These are phyloP conservation scores for Thecophora atra DNA, from an alignment of 2,888 invertebrate genomes.

Conservation along the genomic window DNA sequence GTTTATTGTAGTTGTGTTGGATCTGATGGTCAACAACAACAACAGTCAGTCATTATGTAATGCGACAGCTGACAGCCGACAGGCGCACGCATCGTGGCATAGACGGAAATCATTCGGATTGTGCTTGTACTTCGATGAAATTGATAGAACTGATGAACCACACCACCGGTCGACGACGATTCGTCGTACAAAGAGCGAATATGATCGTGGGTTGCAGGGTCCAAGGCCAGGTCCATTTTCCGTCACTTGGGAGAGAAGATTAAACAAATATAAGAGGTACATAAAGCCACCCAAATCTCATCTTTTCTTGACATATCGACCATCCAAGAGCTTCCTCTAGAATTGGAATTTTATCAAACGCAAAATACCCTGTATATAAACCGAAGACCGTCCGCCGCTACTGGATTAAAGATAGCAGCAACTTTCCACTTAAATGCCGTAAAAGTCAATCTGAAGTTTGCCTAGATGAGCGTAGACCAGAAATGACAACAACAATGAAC, in stretches of 20 bases:
- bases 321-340: no score
- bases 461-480: conserved; percentile 2
- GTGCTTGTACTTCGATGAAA: conserved; percentile 26
- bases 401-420: neutral
- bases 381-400: neutral
- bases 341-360: no score
- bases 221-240: no score
- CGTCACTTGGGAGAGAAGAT: no score
- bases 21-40: conserved; percentile 14
- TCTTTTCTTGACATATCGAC: no score
- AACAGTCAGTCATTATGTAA: conserved; percentile 37
- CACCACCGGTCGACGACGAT: neutral
- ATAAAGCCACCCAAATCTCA: no score
- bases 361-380: no score
- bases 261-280: no score
- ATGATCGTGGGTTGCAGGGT: neutral
- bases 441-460: conserved; percentile 2
- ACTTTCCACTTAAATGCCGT: neutral
- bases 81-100: conserved; percentile 28
- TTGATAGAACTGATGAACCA: conserved; percentile 22
- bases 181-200: neutral
- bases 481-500: conserved; percentile 37
- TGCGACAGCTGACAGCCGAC: conserved; percentile 32
- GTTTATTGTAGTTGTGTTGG: conserved; percentile 2
- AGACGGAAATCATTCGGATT: conserved; percentile 37